Evolutionary conservation across 2,797 vertebrate genomes (phyloP), one percentile per base, ranked within the genome.

Genomic region (Pangasius larnaudii): DNA sequence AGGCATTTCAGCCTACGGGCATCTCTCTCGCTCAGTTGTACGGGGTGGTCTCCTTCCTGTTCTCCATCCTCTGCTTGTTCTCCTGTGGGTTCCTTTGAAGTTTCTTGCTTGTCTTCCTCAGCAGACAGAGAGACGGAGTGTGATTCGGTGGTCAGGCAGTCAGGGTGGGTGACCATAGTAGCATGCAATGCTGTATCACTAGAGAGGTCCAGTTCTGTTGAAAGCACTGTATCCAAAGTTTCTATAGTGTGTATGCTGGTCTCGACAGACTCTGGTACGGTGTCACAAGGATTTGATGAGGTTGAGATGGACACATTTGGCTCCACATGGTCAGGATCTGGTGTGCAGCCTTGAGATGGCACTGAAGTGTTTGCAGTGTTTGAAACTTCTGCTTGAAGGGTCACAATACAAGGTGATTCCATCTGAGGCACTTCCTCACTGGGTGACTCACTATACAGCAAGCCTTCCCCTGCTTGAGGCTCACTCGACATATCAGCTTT

Each of bases 1-100:
- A 98, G 95, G 94, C 97, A 98, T 88, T 97, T 95, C 56, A 99
- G 94, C 91, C 96, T 97, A 85, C 97, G 96, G 30, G 96, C 97
- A 90, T 98, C 97, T 89, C 96, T 93, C 88, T 94, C 95, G 72
- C 87, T 94, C 8, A 94, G 83, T 1, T 95, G 93, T 22, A 88
- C 16, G 0, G 77, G 19, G 27, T 61, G 69, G 67, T 65, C 85
- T 82, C 46, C 82, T 36, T 86, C 87, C 9, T 90, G 90, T 61
- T 69, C 80, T 75, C 67, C 90, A 0, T 53, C 22, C 74, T 84
- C 85, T 39, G 80, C 33, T 36, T 39, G 58, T 24, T 74, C 69
- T 33, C 86, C 77, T 1, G 8, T 78, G 71, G 89, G 71, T 33
- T 89, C 86, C 82, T 22, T 86, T 30, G 27, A 53, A 10, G 58